phyloP scores from a whole-genome alignment of 2,888 invertebrate genomes.

The Drosophila longiperda region DNA sequence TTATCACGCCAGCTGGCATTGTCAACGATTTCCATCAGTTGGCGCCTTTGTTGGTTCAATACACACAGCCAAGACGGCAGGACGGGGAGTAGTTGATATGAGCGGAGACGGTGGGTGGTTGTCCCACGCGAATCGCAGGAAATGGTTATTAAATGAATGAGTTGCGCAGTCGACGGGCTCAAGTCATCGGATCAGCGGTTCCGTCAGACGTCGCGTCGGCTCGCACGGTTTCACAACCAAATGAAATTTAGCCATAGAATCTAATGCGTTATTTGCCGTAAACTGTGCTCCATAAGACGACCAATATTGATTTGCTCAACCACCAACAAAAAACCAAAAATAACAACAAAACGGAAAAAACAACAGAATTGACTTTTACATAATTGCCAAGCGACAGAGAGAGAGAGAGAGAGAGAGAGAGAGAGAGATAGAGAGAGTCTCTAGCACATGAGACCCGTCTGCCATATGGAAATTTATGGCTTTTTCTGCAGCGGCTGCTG shows the following conservation, averaged over 20 bases:
- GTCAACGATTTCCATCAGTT: slow-evolving; percentile 70
- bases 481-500: slow-evolving; percentile 35
- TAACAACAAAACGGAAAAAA: slow-evolving; percentile 2
- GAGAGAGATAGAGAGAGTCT: background rate
- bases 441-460: slow-evolving; percentile 47
- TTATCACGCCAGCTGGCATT: slow-evolving; percentile 81
- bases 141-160: slow-evolving; percentile 79
- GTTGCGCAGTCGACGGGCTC: slow-evolving; percentile 59
- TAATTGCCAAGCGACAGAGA: slow-evolving; percentile 62
- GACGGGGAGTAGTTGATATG: background rate
- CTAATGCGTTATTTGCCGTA: slow-evolving; percentile 76
- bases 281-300: slow-evolving; percentile 56
- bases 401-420: background rate
- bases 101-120: background rate
- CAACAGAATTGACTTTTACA: slow-evolving; percentile 44
- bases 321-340: slow-evolving; percentile 1
- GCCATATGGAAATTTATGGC: slow-evolving; percentile 73
- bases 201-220: slow-evolving; percentile 40
- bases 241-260: slow-evolving; percentile 79
- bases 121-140: slow-evolving; percentile 49
- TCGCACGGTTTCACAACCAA: slow-evolving; percentile 68
- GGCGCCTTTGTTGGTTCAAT: slow-evolving; percentile 78
- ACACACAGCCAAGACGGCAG: slow-evolving; percentile 24
- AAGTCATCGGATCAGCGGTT: slow-evolving; percentile 36
- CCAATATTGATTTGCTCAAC: slow-evolving; percentile 66